A percentile compares a stretch with the other conserved stretches of the same genome.
phyloP scores from a whole-genome alignment of 2,888 invertebrate species.

The Diplolepis rosae region DNA sequence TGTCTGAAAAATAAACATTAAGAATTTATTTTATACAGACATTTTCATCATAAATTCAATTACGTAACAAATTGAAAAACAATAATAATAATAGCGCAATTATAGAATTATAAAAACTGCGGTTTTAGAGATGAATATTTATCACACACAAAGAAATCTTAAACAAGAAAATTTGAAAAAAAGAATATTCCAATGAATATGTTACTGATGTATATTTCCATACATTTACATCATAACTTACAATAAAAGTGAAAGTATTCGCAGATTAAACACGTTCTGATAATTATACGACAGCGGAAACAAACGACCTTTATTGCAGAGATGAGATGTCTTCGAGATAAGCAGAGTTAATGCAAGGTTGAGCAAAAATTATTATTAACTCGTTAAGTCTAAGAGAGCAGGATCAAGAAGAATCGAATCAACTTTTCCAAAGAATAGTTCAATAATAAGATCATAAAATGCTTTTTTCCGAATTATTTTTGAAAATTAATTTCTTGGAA shows the following conservation, averaged over 20 bases:
- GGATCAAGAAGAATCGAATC: neutral
- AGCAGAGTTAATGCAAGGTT: neutral
- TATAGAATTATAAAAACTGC: neutral
- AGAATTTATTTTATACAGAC: constrained; percentile 38
- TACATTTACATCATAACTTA: constrained; percentile 17
- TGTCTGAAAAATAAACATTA: constrained; percentile 76
- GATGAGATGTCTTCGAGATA: constrained; percentile 13
- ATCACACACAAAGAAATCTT: neutral
- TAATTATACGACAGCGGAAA: constrained; percentile 25
- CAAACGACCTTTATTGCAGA: constrained; percentile 19
- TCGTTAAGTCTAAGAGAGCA: neutral
- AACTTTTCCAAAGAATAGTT: neutral
- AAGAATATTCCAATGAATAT: neutral
- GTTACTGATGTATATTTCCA: constrained; percentile 1
- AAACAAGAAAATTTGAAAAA: neutral
- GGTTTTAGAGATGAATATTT: neutral
- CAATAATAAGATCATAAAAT: neutral
- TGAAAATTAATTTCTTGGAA: neutral
- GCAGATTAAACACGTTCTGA: constrained; percentile 14
- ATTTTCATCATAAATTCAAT: neutral
- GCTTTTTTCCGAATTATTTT: neutral
- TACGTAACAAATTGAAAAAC: no score
- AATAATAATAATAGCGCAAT: neutral
- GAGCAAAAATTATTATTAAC: neutral
- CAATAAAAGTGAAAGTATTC: constrained; percentile 15